Base-by-base conservation (phyloP, 2,888 invertebrate genomes). In the Drymonia ruficornis region DNA sequence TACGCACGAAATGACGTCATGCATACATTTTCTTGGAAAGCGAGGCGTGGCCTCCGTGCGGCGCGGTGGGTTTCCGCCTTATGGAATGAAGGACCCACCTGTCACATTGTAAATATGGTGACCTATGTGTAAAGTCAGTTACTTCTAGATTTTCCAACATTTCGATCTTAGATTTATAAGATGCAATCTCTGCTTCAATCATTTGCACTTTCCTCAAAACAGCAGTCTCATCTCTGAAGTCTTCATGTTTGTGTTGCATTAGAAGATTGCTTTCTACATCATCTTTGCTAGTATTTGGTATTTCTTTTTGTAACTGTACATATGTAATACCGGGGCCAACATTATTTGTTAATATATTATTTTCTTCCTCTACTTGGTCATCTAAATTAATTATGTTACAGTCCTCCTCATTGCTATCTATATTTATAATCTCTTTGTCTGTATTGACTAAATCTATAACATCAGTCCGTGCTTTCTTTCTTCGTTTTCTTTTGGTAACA, bases 91-190 rank as follows among this genome's bases (percentile, higher is more conserved):
- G n/a, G n/a, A 49, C 2, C 59, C 44, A 18, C 59, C 53, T 34
- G 31, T 28, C 19, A 49, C 5, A 29, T 36, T 36, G 45, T 51
- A 28, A n/a, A 34, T 40, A 84, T 7, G 83, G 80, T 31, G 83
- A 84, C 0, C 13, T 40, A 15, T 50, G 28, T 50, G 52, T 53
- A 59, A 85, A 75, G 31, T 54, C 29, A 13, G 42, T 48, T 2
- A 87, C 87, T 62, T 83, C 84, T 29, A 52, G 9, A 23, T 76
- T 59, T 36, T 86, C 86, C n/a, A 80, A 57, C n/a, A 56, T 0
- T n/a, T 58, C 57, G 47, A 87, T 74, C 7, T 19, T 23, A 7
- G 38, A 7, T 61, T 82, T 80, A 49, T 48, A 80, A 0, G 0
- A 1, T 5, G 50, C 59, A 54, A 87, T 86, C 52, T 67, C 42